A percentile compares a stretch with the other conserved stretches of the same genome.
Evolutionary conservation across 2,797 vertebrate species (phyloP).

Genomic region (Takifugu rubripes): DNA sequence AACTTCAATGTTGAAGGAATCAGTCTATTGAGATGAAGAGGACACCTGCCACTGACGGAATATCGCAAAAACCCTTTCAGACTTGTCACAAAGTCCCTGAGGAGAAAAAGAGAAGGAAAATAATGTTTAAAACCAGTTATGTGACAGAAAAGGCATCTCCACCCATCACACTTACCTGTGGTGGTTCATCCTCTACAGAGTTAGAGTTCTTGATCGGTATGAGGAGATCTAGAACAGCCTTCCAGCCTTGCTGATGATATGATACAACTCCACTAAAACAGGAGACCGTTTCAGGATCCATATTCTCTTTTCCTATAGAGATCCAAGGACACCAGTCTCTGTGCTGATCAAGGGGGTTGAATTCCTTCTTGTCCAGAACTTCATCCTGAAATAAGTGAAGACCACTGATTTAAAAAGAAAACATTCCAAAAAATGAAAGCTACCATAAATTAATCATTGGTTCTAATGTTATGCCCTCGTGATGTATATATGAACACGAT

Average conservation of each 20-base stretch:
- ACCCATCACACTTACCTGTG: conserved; percentile 67
- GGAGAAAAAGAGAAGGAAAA: conserved; percentile 17
- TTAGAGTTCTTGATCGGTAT: conserved; percentile 73
- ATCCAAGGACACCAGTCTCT: conserved; percentile 97
- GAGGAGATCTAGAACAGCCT: conserved; percentile 77
- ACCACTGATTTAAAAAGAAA: not conserved
- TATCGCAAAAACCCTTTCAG: conserved; percentile 91
- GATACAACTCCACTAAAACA: conserved; percentile 23
- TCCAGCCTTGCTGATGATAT: conserved; percentile 82
- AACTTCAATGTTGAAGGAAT: conserved; percentile 22
- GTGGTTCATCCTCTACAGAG: conserved; percentile 60
- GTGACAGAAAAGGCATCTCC: not conserved
- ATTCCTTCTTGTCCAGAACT: conserved; percentile 72
- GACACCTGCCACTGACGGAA: conserved; percentile 89
- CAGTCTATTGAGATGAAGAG: conserved; percentile 68
- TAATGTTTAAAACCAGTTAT: not conserved
- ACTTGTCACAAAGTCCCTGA: conserved; percentile 87
- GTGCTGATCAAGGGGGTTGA: conserved; percentile 89
- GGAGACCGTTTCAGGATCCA: conserved; percentile 31
- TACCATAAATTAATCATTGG: not conserved
- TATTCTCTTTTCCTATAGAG: conserved; percentile 61
- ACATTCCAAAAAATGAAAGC: not conserved
- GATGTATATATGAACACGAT: too few relatives aligned
- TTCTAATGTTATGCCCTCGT: not conserved
- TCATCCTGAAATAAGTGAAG: conserved; percentile 71